Conservation (phyloP, 2,113 vertebrate species). For the Chloebia gouldiae region DNA sequence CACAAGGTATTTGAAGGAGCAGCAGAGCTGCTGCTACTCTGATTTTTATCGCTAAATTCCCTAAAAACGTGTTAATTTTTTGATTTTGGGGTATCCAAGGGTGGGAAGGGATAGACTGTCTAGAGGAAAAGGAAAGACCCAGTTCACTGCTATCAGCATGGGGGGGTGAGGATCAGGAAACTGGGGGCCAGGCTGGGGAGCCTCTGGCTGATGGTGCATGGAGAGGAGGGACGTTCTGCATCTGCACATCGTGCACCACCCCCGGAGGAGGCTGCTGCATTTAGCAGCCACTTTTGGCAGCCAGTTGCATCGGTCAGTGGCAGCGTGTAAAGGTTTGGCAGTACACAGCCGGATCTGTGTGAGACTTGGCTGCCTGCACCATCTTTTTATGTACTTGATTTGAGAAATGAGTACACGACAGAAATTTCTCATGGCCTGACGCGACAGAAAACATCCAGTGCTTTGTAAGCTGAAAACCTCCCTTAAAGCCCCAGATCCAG, state of each 20-base stretch:
- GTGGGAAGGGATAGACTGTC: neutral
- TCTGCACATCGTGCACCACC: neutral
- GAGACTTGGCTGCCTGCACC: constrained; percentile 53
- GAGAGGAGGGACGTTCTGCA: neutral
- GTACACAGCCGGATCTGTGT: neutral
- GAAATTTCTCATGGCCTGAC: constrained; percentile 24
- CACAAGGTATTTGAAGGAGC: neutral
- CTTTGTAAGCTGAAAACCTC: neutral
- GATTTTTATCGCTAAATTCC: neutral
- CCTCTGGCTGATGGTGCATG: neutral
- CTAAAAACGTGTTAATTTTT: neutral
- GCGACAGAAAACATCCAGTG: neutral
- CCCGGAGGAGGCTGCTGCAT: neutral
- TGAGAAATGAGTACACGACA: constrained; percentile 20
- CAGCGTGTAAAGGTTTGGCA: neutral
- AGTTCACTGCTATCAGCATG: neutral
- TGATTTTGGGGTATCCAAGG: neutral
- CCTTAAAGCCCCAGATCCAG: neutral
- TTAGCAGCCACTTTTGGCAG: neutral
- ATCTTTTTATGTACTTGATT: constrained; percentile 47
- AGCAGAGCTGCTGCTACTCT: neutral
- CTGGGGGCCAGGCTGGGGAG: neutral
- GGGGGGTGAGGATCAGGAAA: neutral
- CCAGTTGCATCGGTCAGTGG: neutral
- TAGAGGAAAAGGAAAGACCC: neutral